These are phyloP conservation scores for Drosophila micromelanica DNA, from an alignment of 1,140 invertebrate genomes.

Conservation along the genomic window DNA sequence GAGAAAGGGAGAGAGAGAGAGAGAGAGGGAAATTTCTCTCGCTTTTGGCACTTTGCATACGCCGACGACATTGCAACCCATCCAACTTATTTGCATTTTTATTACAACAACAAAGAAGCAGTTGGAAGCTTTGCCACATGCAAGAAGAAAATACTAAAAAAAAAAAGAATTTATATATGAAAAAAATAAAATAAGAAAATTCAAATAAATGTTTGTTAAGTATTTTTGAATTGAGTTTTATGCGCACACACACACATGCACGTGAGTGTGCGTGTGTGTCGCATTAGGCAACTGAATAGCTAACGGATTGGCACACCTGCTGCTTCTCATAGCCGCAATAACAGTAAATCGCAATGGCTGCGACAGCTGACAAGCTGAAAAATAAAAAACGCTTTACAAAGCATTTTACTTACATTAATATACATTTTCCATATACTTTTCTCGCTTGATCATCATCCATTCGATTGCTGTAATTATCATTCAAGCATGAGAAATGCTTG, in stretches of 20 bases:
- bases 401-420: slow-evolving; percentile 11
- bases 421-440: slow-evolving; percentile 9
- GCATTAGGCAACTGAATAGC: slow-evolving; percentile 61
- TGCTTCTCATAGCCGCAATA: slow-evolving; percentile 62
- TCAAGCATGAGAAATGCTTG: background rate
- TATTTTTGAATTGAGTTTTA: slow-evolving; percentile 80
- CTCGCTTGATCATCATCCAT: slow-evolving; percentile 2
- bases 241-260: slow-evolving; percentile 39
- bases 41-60: slow-evolving; percentile 82
- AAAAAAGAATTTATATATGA: slow-evolving; percentile 25
- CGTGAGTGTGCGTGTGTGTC: slow-evolving; percentile 10
- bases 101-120: slow-evolving; percentile 76
- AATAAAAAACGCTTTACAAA: slow-evolving; percentile 5
- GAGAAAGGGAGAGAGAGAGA: slow-evolving; percentile 11
- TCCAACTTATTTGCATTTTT: slow-evolving; percentile 80
- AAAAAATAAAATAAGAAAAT: slow-evolving; percentile 48
- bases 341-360: slow-evolving; percentile 44
- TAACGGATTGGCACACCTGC: slow-evolving; percentile 65
- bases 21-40: slow-evolving; percentile 16
- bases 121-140: slow-evolving; percentile 48
- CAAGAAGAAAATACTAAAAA: slow-evolving; percentile 15
- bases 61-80: slow-evolving; percentile 63
- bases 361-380: slow-evolving; percentile 34
- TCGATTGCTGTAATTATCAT: slow-evolving; percentile 8
- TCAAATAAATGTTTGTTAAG: slow-evolving; percentile 83